A percentile compares a stretch with the other conserved stretches of the same genome.
These are phyloP conservation scores for Apocheima hispidaria DNA, from an alignment of 2,888 invertebrate species.

Conservation along the genomic window DNA sequence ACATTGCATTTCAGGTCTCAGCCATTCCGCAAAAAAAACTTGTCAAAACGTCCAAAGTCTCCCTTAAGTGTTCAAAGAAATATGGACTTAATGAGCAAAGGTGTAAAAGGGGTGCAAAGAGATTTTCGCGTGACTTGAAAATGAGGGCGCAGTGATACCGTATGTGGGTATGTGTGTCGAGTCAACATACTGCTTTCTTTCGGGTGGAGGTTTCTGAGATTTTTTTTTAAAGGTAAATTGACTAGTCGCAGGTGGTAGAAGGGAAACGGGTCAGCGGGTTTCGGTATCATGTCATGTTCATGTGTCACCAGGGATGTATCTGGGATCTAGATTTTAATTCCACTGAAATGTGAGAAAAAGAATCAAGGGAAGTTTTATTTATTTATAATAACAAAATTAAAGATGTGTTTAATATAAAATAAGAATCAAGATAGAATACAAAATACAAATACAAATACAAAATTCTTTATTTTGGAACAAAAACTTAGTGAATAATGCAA, in stretches of 20 bases:
- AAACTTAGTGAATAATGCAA: too few relatives aligned
- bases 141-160: conserved; percentile 75
- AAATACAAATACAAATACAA: too few relatives aligned
- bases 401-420: too few relatives aligned
- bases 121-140: conserved; percentile 67
- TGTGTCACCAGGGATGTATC: conserved; percentile 75
- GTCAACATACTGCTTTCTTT: conserved; percentile 82
- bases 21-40: conserved; percentile 64
- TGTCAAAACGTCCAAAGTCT: conserved; percentile 55
- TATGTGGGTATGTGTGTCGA: conserved; percentile 76
- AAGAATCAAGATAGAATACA: too few relatives aligned
- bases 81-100: conserved; percentile 69
- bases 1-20: conserved; percentile 73
- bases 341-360: not conserved
- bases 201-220: conserved; percentile 71
- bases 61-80: conserved; percentile 56
- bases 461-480: too few relatives aligned
- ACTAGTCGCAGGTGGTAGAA: conserved; percentile 78
- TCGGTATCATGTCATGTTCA: conserved; percentile 79
- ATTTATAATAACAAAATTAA: too few relatives aligned
- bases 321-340: not conserved
- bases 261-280: conserved; percentile 83
- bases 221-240: conserved; percentile 82
- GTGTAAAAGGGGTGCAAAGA: conserved; percentile 60
- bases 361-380: not conserved